Base-by-base conservation (phyloP, 2,888 invertebrate genomes). In the Mesochorus sp. region DNA sequence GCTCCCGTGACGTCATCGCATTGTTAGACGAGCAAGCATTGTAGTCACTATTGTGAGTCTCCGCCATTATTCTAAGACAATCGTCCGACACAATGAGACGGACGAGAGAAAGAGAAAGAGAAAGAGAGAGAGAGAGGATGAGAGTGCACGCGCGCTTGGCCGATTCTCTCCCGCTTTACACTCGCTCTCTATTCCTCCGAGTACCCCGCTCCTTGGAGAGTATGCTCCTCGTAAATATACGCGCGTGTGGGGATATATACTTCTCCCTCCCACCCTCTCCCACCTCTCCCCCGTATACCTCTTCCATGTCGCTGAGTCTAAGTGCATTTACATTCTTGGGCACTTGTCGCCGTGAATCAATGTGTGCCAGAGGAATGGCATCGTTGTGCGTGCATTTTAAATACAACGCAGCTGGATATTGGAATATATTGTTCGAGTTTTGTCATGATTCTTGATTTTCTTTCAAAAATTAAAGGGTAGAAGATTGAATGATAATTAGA, bases 21-120 rank as follows among this genome's bases (percentile, higher is more conserved):
- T 91, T 91, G 91, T 91, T 91, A 90, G 90, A 91, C 89, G 90
- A 90, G 91, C 90, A 88, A 91, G 91, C 91, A 91, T 91, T 91
- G 91, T 91, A 91, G 88, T 91, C 90, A 91, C 91, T 91, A 90
- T 91, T 91, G 91, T 91, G 90, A 90, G 90, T 90, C 91, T 88
- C 88, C 88, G 89, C 90, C 90, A 91, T 91, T 91, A 91, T 91
- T 91, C 91, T 91, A 91, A 91, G 90, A 91, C 91, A 91, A 91
- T 91, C 91, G 91, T 90, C 90, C 89, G 88, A 90, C 90, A 91
- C 90, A 91, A 91, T 91, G 89, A 90, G 89, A 89, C 88, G 88
- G 88, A 88, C 88, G 87, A 87, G 74, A 72, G 39, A 59, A 42
- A 79, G 87, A 89, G 86, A 85, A 86, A 86, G 86, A 86, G 87